Base-by-base conservation (phyloP, 2,113 vertebrate genomes). In the Oncorhynchus keta region DNA sequence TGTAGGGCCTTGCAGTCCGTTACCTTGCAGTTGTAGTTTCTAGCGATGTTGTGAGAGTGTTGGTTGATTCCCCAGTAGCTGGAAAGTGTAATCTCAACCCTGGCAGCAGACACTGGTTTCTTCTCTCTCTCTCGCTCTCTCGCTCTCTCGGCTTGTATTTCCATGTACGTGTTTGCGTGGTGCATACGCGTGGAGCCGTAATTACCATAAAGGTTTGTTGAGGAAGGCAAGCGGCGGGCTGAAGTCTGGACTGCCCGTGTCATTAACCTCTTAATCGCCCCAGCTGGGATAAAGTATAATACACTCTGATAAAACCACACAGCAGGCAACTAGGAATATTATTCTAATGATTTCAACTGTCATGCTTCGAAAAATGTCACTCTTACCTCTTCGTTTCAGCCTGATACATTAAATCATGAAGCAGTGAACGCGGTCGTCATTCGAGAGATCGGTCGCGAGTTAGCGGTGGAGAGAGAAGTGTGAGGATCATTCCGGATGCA, bases 281-380 rank as follows among this genome's bases (percentile, higher is more conserved):
- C 86, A 90, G 80, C 79, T 89, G 83, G 74, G 20, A 83, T 85
- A 78, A 87, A 91, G 90, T 89, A 87, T 7, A 82, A 79, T 26
- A 82, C 77, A 79, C 71, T 76, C 79, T 78, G 84, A 87, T 91
- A 89, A 87, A 88, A 79, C 72, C 61, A 39, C 70, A 72, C 80
- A 8, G 39, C 71, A 72, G 84, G 55, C 75, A 83, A 89, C 90
- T 86, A 85, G 83, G 76, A 86, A 83, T 87, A 85, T 79, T 83
- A 81, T 85, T 88, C 68, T 81, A 85, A 87, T 90, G 88, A 90
- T 88, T 93, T 91, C 88, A 92, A 86, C 76, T 78, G 78, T 82
- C 59, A 22, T 62, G n/a, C 28, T 61, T 73, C 1, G 16, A 5
- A 55, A 18, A 18, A 55, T 18, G 51, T 55, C 70, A n/a, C n/a